These are phyloP conservation scores for Rostratula benghalensis DNA, from an alignment of 2,113 vertebrate genomes.

Conservation along the genomic window DNA sequence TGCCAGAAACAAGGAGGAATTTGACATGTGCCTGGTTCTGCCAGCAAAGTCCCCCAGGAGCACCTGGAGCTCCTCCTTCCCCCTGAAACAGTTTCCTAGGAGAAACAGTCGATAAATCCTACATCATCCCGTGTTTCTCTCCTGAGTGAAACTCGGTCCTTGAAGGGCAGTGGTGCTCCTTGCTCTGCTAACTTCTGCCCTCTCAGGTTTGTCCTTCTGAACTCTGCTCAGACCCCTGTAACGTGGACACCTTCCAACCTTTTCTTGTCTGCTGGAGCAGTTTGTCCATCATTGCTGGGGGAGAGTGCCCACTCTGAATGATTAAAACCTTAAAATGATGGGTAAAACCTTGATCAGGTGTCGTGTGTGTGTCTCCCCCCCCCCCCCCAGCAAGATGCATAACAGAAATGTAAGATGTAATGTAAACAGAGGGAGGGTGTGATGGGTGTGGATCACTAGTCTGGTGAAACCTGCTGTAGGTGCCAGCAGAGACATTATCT, in stretches of 20 bases:
- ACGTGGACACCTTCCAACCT: background rate
- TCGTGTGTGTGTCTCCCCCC: background rate
- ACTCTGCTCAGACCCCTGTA: background rate
- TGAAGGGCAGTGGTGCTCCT: background rate
- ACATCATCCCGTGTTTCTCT: background rate
- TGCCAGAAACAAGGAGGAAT: background rate
- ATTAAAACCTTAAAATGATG: background rate
- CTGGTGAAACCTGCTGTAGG: background rate
- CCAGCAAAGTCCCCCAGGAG: background rate
- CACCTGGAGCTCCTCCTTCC: background rate
- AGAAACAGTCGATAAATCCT: background rate
- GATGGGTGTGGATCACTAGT: background rate
- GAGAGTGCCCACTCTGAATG: background rate
- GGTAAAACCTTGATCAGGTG: background rate
- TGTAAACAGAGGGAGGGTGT: background rate
- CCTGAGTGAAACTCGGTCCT: background rate
- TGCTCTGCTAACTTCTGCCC: background rate
- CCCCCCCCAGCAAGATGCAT: rapidly evolving
- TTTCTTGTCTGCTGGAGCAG: rapidly evolving
- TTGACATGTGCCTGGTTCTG: background rate
- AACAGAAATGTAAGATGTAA: background rate
- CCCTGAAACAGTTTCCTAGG: background rate
- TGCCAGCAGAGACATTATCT: background rate
- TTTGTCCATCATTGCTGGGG: background rate
- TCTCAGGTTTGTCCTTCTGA: background rate